Evolutionary conservation across 2,888 invertebrate species (phyloP), one percentile per base, ranked within the genome.

Genomic region (Cephus rjabovi): DNA sequence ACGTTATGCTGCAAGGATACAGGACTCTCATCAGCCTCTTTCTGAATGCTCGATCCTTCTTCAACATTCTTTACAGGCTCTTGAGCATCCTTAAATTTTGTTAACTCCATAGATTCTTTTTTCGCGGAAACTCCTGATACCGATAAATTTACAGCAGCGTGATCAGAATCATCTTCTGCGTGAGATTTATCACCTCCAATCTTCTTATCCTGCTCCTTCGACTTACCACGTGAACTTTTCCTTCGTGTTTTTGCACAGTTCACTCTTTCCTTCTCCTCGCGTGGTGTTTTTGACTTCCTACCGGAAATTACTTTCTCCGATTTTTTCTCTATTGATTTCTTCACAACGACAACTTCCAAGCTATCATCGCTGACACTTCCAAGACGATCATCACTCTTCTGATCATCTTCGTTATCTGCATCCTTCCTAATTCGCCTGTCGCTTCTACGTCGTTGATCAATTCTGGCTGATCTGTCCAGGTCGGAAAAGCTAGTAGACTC

Each of bases 161-260:
- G 12, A 11, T 35, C 33, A 34, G 56, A 23, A 31, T 68, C 34
- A 3, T 11, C 23, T 31, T 74, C 35, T 31, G 4, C 34, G 6
- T 12, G 12, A 37, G 40, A 40, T 37, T 75, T 73, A 11, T 76
- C 78, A 15, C 34, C 35, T 30, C 73, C 77, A 1, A 37, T 80
- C 40, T 79, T 83, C 34, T 77, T 79, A 89, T 84, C 90, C 91
- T 12, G 92, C 91, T 82, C 93, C 92, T 77, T 92, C 91, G 86
- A 93, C 92, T 90, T 93, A 90, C 92, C 93, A 89, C 93, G 93
- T 12, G 89, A 90, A 74, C 84, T 83, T 70, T 82, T 89, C 80
- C 83, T 79, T 78, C 78, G 69, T 81, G 82, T 33, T 56, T 56
- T 56, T 6, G 15, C 0, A 23, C 40, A 56, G 40, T 23, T 23